phyloP scores from a whole-genome alignment of 1,140 invertebrate genomes.

The Drosophila tristis region DNA sequence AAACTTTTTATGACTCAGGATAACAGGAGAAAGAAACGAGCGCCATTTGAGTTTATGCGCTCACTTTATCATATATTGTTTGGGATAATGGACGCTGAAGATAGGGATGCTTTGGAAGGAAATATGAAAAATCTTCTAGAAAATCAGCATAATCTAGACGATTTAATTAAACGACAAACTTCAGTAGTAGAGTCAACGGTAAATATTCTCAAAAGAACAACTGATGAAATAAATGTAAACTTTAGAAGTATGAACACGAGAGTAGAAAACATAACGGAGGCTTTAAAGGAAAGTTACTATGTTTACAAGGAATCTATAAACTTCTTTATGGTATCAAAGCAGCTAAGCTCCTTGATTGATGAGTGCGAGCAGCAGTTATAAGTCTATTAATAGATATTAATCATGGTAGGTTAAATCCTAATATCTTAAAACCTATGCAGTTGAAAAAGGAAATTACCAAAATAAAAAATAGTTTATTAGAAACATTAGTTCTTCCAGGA shows the following conservation, averaged over 20 bases:
- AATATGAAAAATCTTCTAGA: neutral
- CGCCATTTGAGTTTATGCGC: no score
- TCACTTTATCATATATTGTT: no score
- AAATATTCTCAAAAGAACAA: neutral
- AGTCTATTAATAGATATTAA: neutral
- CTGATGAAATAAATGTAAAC: no score
- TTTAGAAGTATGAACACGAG: no score
- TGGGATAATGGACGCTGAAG: no score
- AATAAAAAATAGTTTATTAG: neutral
- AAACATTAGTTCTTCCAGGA: neutral
- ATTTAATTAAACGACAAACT: neutral
- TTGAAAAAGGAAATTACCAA: neutral
- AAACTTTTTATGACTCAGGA: no score
- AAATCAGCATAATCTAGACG: conserved; percentile 1
- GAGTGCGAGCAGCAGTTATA: neutral
- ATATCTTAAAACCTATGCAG: neutral
- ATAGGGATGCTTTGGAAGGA: no score
- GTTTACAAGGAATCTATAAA: conserved; percentile 11
- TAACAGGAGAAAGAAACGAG: no score
- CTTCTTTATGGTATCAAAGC: conserved; percentile 2
- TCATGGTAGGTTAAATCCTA: neutral
- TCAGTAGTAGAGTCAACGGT: neutral
- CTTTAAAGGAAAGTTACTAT: conserved; percentile 3
- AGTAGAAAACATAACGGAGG: no score
- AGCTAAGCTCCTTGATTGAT: no score